Conservation (phyloP, 2,113 vertebrate genomes). For the Tonatia bakeri region DNA sequence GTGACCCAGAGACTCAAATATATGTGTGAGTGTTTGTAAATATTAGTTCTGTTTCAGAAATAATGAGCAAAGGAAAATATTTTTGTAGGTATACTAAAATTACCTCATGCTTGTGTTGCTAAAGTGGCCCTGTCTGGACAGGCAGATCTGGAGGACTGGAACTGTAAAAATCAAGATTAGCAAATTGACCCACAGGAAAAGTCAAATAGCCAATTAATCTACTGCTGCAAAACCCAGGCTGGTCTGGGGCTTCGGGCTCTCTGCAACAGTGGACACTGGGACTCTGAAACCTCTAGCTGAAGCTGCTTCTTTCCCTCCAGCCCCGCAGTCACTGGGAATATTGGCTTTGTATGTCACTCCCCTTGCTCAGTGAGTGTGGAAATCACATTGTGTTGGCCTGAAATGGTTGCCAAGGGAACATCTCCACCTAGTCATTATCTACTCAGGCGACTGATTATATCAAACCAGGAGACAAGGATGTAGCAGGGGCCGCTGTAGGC, state of each 20-base stretch:
- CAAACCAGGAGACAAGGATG: conserved; percentile 58
- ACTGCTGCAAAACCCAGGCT: background rate
- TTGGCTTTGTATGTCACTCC: conserved; percentile 36
- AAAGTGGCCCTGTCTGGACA: background rate
- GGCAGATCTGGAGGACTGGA: conserved; percentile 17
- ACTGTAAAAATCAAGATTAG: conserved; percentile 51
- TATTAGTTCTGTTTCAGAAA: conserved; percentile 30
- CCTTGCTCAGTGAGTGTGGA: conserved; percentile 23
- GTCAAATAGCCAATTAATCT: conserved; percentile 37
- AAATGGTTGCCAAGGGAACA: conserved; percentile 76
- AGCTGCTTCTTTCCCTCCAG: background rate
- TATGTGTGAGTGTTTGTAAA: background rate
- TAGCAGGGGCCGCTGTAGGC: background rate
- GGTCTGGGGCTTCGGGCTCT: background rate
- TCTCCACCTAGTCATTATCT: conserved; percentile 73
- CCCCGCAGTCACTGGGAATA: background rate
- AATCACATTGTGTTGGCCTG: conserved; percentile 65
- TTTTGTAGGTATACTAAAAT: conserved; percentile 41
- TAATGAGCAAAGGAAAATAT: conserved; percentile 9
- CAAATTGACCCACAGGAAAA: conserved; percentile 54
- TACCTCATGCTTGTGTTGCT: background rate
- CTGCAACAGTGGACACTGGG: background rate
- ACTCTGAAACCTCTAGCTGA: background rate
- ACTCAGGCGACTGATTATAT: conserved; percentile 68
- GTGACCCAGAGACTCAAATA: background rate